phyloP scores from a whole-genome alignment of 2,888 invertebrate genomes.

The Oxystoma pomonae region DNA sequence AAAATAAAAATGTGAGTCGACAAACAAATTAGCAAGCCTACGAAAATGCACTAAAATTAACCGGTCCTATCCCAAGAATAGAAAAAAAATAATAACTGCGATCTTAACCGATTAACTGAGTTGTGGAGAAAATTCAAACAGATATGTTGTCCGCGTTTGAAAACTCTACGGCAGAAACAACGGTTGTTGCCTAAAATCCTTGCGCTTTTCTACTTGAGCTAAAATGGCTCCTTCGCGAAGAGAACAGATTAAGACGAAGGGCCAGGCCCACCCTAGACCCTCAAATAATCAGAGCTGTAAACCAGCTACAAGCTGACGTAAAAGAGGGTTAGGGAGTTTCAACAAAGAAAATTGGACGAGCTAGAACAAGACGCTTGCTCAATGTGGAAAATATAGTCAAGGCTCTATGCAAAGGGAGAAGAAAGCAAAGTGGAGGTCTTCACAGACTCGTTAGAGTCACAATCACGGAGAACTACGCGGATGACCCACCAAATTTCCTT shows the following conservation, averaged over 20 bases:
- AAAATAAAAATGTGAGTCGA: neutral
- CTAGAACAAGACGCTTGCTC: neutral
- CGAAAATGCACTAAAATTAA: neutral
- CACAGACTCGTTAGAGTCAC: neutral
- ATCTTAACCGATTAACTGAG: neutral
- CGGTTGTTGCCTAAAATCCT: too few species aligned
- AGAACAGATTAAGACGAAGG: too few species aligned
- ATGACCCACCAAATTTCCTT: too few species aligned
- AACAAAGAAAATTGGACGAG: too few species aligned
- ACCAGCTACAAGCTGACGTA: neutral
- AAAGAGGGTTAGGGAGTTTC: neutral
- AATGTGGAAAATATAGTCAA: neutral
- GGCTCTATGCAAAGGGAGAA: neutral
- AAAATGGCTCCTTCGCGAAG: too few species aligned
- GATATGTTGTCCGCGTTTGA: too few species aligned
- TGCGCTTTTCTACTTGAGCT: too few species aligned
- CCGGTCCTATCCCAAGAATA: neutral
- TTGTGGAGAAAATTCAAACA: neutral
- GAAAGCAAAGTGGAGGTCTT: neutral
- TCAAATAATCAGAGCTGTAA: neutral
- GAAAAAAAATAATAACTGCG: neutral
- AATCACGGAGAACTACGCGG: too few species aligned
- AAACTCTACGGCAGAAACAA: too few species aligned
- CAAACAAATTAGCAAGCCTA: neutral
- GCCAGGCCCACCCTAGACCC: neutral